A percentile compares a stretch with the other conserved stretches of the same genome.
Conservation (phyloP, 2,797 vertebrate genomes). For the Pygocentrus nattereri region DNA sequence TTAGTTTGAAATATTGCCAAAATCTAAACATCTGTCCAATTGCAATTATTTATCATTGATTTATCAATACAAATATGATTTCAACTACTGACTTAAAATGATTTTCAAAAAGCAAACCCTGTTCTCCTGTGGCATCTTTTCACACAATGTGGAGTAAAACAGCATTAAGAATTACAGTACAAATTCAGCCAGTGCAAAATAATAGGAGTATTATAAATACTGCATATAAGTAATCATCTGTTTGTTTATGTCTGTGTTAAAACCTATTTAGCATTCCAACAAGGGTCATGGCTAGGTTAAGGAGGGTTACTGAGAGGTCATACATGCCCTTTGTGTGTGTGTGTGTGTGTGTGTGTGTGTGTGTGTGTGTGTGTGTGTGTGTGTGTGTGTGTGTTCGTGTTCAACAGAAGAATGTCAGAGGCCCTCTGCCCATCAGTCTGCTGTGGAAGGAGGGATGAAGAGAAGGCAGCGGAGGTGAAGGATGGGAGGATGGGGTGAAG, state of each 20-base stretch:
- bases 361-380: too few species aligned
- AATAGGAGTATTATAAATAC: background rate
- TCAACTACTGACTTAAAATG: too few species aligned
- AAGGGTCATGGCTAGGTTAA: constrained; percentile 65
- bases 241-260: constrained; percentile 55
- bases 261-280: constrained; percentile 50
- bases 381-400: constrained; percentile 46
- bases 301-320: constrained; percentile 53
- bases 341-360: constrained; percentile 38
- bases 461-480: constrained; percentile 62
- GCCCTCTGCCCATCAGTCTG: constrained; percentile 79
- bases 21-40: too few species aligned
- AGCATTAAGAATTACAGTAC: background rate
- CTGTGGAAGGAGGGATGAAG: constrained; percentile 66
- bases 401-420: constrained; percentile 78
- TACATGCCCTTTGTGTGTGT: constrained; percentile 55
- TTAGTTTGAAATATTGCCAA: too few species aligned
- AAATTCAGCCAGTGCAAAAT: background rate
- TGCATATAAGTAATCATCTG: constrained; percentile 21
- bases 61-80: too few species aligned
- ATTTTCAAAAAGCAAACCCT: background rate
- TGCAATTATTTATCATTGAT: too few species aligned
- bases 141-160: background rate
- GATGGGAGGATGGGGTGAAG: constrained; percentile 64
- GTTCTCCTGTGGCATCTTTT: background rate